phyloP scores from a whole-genome alignment of 2,797 vertebrate species.

The Cebuella pygmaea region DNA sequence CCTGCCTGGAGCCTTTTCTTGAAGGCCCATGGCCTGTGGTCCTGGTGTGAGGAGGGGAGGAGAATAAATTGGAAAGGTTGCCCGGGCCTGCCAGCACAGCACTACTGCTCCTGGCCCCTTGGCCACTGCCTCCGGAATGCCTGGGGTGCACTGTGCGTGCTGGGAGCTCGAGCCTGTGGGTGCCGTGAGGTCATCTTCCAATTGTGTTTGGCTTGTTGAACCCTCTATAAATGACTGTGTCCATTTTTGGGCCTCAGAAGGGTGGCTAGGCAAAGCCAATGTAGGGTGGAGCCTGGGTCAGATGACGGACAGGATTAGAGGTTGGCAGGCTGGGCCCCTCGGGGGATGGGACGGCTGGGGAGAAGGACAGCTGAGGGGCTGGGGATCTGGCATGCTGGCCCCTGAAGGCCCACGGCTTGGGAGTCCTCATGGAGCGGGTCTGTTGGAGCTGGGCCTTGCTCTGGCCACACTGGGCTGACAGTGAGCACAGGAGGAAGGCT shows the following conservation, averaged over 20 bases:
- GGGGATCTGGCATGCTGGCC: background rate
- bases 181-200: slow-evolving; percentile 66
- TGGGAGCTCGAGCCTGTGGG: background rate
- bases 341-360: slow-evolving; percentile 29
- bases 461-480: background rate
- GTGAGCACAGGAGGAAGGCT: background rate
- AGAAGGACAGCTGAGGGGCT: slow-evolving; percentile 69
- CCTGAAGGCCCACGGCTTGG: background rate
- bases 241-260: slow-evolving; percentile 75
- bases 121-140: background rate
- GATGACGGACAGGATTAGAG: slow-evolving; percentile 75
- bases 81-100: background rate
- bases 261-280: slow-evolving; percentile 43
- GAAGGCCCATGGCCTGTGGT: background rate
- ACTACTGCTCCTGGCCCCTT: accelerated
- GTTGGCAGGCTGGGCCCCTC: slow-evolving; percentile 1
- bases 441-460: background rate
- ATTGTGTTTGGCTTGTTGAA: slow-evolving; percentile 55
- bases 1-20: background rate
- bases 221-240: slow-evolving; percentile 74
- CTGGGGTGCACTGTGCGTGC: background rate
- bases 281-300: slow-evolving; percentile 70
- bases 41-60: too few relatives aligned
- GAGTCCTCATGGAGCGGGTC: background rate
- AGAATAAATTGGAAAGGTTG: background rate